These are phyloP conservation scores for Callinectes sapidus DNA, from an alignment of 2,888 invertebrate species.

Conservation along the genomic window DNA sequence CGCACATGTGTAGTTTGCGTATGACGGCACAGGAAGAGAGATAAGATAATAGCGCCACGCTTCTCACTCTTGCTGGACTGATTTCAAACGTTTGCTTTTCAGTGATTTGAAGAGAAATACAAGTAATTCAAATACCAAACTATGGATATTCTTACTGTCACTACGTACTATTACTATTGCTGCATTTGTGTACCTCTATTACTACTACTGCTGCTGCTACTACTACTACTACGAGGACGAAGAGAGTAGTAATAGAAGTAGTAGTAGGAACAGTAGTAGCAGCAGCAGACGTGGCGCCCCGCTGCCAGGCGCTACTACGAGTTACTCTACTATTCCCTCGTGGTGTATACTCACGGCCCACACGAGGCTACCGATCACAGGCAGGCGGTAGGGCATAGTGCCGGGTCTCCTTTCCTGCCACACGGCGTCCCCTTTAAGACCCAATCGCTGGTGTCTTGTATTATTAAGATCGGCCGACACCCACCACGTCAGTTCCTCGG, in stretches of 20 bases:
- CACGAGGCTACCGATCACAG: neutral
- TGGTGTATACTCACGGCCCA: conserved; percentile 9
- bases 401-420: neutral
- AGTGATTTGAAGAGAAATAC: no score
- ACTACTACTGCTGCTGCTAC: neutral
- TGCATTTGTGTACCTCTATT: neutral
- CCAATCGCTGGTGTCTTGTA: neutral
- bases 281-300: neutral
- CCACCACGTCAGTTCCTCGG: neutral
- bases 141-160: no score
- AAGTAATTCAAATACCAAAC: no score
- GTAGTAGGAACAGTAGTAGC: no score
- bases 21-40: neutral
- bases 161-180: no score
- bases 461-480: conserved; percentile 22
- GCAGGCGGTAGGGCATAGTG: neutral
- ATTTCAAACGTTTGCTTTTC: no score
- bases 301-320: neutral
- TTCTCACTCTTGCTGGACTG: no score
- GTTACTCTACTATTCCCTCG: neutral
- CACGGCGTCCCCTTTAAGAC: conserved; percentile 3
- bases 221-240: neutral
- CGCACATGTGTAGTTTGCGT: neutral
- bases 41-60: no score
- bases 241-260: no score